Evolutionary conservation across 2,113 vertebrate species (phyloP), one percentile per base, ranked within the genome.

Genomic region (Carlito syrichta): DNA sequence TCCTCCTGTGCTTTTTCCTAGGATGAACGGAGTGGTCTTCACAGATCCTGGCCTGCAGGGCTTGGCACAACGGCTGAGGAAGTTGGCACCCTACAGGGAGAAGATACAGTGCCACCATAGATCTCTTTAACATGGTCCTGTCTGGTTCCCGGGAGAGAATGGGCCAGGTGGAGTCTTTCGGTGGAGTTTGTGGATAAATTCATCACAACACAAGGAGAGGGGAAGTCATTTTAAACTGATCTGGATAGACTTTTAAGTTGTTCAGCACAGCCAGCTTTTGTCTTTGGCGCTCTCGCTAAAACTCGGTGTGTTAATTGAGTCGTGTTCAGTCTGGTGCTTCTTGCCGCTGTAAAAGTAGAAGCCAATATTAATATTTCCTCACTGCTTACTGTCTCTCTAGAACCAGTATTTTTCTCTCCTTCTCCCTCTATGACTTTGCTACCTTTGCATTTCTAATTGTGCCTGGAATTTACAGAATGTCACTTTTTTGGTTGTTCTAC

Each of bases 301-400:
- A 78, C 35, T 63, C 20, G 11, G 35, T 16, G 5, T 86, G 88
- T 60, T 95, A 93, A 84, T 38, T 95, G 62, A 78, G 62, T 85
- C 62, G 3, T 71, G 62, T 81, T 89, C 38, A 54, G 17, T 77
- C 14, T 48, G 23, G 93, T 89, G 71, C 78, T 73, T 92, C 62
- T 96, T 50, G 85, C 0, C 0, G 30, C 63, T 48, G 54, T 69
- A 52, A 79, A 96, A 77, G 69, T 35, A 62, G 85, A 82, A 97
- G 92, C 86, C 87, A 77, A 27, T 94, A 48, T 78, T 69, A 90
- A 88, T 25, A 88, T 89, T 94, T 97, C 48, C n/a, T 95, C 60
- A 38, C 14, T 93, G 56, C 9, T 94, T 77, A 38, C 48, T 0
- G 9, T 85, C 38, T 94, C 63, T 90, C 68, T 85, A 48, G 10